Evolutionary conservation across 2,888 invertebrate species (phyloP).

Genomic region (Pristionchus maxplancki): DNA sequence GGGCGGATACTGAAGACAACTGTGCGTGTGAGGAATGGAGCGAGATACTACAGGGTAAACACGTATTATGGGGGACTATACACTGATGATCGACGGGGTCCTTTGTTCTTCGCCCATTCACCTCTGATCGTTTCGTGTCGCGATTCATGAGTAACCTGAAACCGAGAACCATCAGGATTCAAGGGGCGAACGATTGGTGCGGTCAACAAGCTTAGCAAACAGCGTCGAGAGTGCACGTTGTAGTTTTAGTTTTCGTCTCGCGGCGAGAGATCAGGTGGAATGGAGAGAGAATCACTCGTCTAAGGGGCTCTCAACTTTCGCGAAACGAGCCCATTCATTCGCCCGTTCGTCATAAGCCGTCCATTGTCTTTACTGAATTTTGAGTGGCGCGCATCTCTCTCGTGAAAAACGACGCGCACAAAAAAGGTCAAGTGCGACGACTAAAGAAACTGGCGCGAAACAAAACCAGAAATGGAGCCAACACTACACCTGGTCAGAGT

Average conservation of each 20-base stretch:
- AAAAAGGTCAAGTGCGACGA: constrained; percentile 1
- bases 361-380: constrained; percentile 35
- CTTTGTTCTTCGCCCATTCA: constrained; percentile 9
- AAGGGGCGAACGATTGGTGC: background rate
- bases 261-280: background rate
- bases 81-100: background rate
- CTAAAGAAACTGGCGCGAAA: background rate
- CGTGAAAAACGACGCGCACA: background rate
- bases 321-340: background rate
- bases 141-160: constrained; percentile 40
- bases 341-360: constrained; percentile 8
- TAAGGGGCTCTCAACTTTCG: constrained; percentile 3
- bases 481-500: background rate
- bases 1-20: background rate
- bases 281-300: background rate
- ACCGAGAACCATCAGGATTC: background rate
- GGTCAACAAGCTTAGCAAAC: constrained; percentile 35
- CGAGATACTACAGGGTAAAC: constrained; percentile 5
- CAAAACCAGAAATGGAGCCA: background rate
- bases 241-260: constrained; percentile 1
- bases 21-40: background rate
- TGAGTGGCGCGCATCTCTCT: background rate
- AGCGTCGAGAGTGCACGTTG: constrained; percentile 14
- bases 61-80: constrained; percentile 18
- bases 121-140: constrained; percentile 3